Percentiles rank a stretch among this genome's conserved stretches.
phyloP scores from a whole-genome alignment of 2,888 invertebrate genomes.

The Eustalomyia histrio region DNA sequence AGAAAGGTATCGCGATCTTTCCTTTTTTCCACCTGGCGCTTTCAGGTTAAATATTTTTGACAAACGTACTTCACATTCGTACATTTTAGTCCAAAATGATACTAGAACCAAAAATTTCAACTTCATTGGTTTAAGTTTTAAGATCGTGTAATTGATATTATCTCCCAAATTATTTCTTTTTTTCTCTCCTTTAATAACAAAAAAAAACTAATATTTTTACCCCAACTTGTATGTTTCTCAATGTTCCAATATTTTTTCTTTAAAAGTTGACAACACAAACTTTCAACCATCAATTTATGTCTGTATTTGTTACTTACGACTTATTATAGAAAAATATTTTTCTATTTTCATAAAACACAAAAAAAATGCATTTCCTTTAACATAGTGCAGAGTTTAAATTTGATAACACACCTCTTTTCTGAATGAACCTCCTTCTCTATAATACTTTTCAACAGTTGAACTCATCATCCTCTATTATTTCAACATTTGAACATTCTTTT shows the following conservation, averaged over 20 bases:
- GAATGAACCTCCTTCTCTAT: background rate
- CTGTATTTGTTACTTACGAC: constrained; percentile 15
- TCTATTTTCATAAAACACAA: background rate
- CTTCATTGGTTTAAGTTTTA: no score
- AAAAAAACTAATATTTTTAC: no score
- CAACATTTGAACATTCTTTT: constrained; percentile 33
- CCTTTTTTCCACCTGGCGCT: no score
- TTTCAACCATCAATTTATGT: constrained; percentile 13
- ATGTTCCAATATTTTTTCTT: background rate
- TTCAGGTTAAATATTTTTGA: no score
- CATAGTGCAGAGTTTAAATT: constrained; percentile 29
- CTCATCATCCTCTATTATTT: constrained; percentile 40
- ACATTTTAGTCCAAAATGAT: no score
- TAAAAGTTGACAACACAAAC: constrained; percentile 31
- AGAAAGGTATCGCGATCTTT: no score
- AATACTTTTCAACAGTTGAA: background rate
- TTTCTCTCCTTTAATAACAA: no score
- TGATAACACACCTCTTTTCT: constrained; percentile 13
- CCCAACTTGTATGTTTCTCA: background rate
- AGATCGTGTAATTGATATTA: no score
- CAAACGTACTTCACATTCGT: no score
- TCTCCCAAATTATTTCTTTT: no score
- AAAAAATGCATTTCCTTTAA: constrained; percentile 34
- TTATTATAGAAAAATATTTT: constrained; percentile 32
- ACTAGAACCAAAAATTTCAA: no score